Conservation (phyloP, 2,113 vertebrate genomes). For the Tonatia bakeri region DNA sequence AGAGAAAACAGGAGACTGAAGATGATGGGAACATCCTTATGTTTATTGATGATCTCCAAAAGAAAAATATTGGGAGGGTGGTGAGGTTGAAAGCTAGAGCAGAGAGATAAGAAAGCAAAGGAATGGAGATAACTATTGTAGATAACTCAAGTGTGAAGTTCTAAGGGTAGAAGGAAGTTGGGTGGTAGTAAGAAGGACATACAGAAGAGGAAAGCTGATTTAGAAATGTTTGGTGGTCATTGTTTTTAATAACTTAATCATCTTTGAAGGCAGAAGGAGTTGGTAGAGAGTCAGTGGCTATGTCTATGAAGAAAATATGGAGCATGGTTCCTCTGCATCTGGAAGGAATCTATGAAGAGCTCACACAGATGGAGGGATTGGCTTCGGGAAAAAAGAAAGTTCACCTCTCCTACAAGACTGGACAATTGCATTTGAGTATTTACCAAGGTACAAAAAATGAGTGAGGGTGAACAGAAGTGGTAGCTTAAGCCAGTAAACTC, state of each 20-base stretch:
- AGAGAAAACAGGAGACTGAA: background rate
- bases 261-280: background rate
- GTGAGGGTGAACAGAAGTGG: background rate
- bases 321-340: background rate
- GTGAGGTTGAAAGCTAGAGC: background rate
- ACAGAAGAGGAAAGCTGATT: background rate
- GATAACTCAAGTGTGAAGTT: background rate
- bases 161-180: background rate
- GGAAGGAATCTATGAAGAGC: background rate
- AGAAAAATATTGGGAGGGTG: background rate
- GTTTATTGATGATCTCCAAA: background rate
- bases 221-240: background rate
- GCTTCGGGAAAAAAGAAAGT: background rate
- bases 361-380: background rate
- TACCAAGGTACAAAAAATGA: background rate
- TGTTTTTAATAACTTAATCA: background rate
- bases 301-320: background rate
- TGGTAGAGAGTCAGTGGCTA: background rate
- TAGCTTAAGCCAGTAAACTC: background rate
- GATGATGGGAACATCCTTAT: background rate
- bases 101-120: background rate
- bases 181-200: background rate
- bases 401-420: background rate
- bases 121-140: background rate
- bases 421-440: background rate